Conservation (phyloP, 2,888 invertebrate genomes). For the Aethes cnicana region DNA sequence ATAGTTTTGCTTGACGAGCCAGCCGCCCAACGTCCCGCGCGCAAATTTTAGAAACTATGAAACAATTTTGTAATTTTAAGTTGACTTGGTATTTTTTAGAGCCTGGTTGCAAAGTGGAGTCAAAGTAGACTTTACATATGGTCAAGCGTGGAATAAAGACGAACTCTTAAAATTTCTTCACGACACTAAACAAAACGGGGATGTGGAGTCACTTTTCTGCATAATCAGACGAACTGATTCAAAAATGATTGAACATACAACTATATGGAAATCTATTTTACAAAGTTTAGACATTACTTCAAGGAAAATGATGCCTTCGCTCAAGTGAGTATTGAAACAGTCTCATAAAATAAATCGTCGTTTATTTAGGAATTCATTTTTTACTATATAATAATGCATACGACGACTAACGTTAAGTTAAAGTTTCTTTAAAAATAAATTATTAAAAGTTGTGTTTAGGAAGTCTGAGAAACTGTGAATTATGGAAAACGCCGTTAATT, state of each 20-base stretch:
- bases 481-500: no score
- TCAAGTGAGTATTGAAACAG: conserved; percentile 5
- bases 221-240: not conserved
- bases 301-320: conserved; percentile 2
- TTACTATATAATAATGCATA: no score
- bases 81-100: not conserved
- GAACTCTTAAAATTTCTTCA: conserved; percentile 5
- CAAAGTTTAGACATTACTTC: conserved; percentile 3
- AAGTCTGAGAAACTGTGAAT: no score
- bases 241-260: not conserved
- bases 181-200: not conserved
- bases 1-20: no score
- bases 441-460: no score
- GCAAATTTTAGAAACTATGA: no score
- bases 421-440: no score
- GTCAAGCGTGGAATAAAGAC: not conserved
- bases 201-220: conserved; percentile 11
- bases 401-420: no score
- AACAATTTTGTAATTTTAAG: no score
- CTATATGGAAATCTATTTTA: not conserved
- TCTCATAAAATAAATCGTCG: not conserved
- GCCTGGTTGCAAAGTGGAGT: conserved; percentile 3
- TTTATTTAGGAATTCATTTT: not conserved
- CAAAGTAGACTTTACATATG: conserved; percentile 1
- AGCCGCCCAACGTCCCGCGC: no score